Evolutionary conservation across 2,113 vertebrate genomes (phyloP).

Genomic region (Apteryx owenii): DNA sequence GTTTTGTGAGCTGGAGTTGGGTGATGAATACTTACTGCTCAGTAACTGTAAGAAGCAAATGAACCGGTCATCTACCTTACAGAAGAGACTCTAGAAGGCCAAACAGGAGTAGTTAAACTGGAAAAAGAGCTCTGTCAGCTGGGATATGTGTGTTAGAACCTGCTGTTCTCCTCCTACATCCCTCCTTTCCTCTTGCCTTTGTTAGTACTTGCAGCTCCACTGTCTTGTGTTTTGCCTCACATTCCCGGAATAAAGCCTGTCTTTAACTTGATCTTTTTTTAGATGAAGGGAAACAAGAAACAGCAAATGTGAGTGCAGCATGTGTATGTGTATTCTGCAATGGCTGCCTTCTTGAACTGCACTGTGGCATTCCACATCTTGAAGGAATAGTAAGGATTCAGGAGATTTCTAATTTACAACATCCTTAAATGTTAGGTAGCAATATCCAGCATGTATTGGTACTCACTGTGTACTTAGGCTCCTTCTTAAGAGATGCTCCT

Average conservation of each 20-base stretch:
- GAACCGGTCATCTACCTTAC: neutral
- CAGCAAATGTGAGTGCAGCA: neutral
- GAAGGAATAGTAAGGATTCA: neutral
- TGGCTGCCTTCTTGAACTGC: neutral
- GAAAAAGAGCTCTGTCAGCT: neutral
- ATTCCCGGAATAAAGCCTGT: neutral
- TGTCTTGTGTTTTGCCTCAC: neutral
- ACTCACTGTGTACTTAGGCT: neutral
- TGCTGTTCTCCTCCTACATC: accelerated
- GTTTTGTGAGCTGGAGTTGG: neutral
- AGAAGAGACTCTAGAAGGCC: neutral
- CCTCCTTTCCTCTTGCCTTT: neutral
- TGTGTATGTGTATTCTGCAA: neutral
- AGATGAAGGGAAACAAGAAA: neutral
- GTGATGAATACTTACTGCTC: neutral
- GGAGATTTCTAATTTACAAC: neutral
- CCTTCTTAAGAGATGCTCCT: neutral
- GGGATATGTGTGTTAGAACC: neutral
- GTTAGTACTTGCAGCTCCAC: neutral
- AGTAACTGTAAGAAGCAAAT: neutral
- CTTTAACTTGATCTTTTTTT: neutral
- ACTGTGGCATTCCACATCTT: neutral
- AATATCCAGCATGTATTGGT: neutral
- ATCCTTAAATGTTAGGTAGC: neutral
- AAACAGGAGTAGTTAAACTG: neutral